Evolutionary conservation across 2,888 invertebrate genomes (phyloP), one percentile per base, ranked within the genome.

Genomic region (Drosophila maculinotata): DNA sequence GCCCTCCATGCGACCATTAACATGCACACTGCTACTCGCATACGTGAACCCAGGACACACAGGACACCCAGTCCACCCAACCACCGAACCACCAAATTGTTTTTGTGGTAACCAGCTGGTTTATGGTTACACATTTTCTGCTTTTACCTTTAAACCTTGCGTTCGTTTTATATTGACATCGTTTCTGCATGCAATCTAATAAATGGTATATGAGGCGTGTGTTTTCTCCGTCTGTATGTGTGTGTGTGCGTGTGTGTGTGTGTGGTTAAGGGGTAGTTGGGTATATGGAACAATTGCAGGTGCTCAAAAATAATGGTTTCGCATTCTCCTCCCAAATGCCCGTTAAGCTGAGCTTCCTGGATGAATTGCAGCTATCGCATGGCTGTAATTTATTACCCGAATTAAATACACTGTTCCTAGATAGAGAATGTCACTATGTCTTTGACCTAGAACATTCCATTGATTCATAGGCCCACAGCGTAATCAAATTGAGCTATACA

Each of bases 81-180:
- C 17, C 10, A 10, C 17, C 41, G 44, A 52, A 36, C 72, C 59
- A 56, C 64, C 41, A 87, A 81, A 81, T 81, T 82, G 81, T 85
- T 85, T 85, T 85, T 82, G 81, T 79, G 81, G 87, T 76, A 64
- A 64, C 47, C 74, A 75, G 60, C 70, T 73, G 85, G 88, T 69
- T 85, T 84, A 76, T 60, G 87, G 87, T 81, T 84, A 72, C 85
- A 76, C 66, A 70, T 76, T 65, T 56, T 56, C 69, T 52, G 36
- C 58, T 60, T 47, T 59, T 56, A 60, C 67, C 65, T 69, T 59
- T 52, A 56, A 57, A 45, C 39, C 56, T 35, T 54, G 45, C 26
- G 26, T 60, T 57, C 38, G 36, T 58, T 69, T 57, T 56, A 64
- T 68, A 66, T 70, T 77, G 83, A 79, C 83, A 80, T 76, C 78